Percentiles rank a stretch among this genome's conserved stretches.
phyloP scores from a whole-genome alignment of 2,113 vertebrate species.

The Tretioscincus oriximinensis region DNA sequence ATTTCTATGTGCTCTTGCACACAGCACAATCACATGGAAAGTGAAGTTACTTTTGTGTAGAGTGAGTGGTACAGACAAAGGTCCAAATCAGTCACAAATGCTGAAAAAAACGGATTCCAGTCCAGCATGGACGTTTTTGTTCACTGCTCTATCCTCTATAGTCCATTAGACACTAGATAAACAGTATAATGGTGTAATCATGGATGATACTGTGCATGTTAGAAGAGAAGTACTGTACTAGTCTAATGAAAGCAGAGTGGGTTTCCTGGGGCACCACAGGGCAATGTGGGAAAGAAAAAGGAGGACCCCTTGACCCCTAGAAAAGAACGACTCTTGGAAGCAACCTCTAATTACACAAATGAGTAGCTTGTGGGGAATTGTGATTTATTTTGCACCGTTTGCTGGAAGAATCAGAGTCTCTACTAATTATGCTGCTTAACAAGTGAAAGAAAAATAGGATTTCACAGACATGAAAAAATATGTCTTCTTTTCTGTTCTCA shows the following conservation, averaged over 20 bases:
- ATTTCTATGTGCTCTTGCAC: too few species aligned
- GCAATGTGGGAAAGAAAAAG: not conserved
- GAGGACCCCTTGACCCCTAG: not conserved
- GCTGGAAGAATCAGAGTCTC: slow-evolving; percentile 5
- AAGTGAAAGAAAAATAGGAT: slow-evolving; percentile 38
- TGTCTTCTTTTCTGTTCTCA: slow-evolving; percentile 41
- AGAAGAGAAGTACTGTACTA: not conserved
- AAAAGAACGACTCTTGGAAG: not conserved
- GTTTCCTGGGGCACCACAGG: not conserved
- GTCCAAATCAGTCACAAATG: too few species aligned
- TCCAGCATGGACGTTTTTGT: too few species aligned
- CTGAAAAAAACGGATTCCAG: too few species aligned
- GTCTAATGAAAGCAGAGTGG: not conserved
- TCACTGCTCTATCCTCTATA: too few species aligned
- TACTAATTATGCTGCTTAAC: not conserved
- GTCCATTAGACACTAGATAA: too few species aligned
- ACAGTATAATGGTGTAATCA: too few species aligned
- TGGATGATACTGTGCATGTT: too few species aligned
- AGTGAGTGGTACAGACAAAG: too few species aligned
- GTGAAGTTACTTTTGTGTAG: too few species aligned
- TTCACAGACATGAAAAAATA: slow-evolving; percentile 26
- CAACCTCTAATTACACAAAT: not conserved
- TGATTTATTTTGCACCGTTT: slow-evolving; percentile 25
- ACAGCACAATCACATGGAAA: too few species aligned
- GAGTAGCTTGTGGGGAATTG: slow-evolving; percentile 3